A percentile compares a stretch with the other conserved stretches of the same genome.
These are phyloP conservation scores for Mechanitis mazaeus DNA, from an alignment of 2,888 invertebrate genomes.

Conservation along the genomic window DNA sequence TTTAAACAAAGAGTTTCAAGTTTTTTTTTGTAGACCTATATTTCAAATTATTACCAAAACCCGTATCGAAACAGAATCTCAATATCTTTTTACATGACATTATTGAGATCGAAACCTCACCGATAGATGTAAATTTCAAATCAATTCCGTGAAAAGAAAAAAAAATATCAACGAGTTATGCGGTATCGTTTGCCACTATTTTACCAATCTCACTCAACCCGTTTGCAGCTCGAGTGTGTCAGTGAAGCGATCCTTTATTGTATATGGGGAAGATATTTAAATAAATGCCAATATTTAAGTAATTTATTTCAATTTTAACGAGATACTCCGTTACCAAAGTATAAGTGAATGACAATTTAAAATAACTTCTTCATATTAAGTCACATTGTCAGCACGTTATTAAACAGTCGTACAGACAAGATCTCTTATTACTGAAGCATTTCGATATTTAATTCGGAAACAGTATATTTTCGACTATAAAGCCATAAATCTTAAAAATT, in stretches of 20 bases:
- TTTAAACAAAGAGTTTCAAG: neutral
- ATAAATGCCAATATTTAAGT: conserved; percentile 49
- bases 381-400: too few species aligned
- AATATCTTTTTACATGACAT: neutral
- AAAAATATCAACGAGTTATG: conserved; percentile 18
- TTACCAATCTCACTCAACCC: conserved; percentile 50
- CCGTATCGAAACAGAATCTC: neutral
- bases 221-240: conserved; percentile 60
- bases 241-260: conserved; percentile 50
- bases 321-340: conserved; percentile 53
- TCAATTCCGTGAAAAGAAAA: conserved; percentile 11
- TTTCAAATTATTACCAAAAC: neutral
- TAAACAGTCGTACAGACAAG: conserved; percentile 35
- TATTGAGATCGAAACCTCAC: conserved; percentile 6
- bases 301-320: conserved; percentile 37
- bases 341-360: conserved; percentile 52
- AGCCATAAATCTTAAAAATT: conserved; percentile 35
- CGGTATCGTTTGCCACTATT: conserved; percentile 41
- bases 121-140: conserved; percentile 7
- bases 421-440: conserved; percentile 23
- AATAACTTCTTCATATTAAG: too few species aligned
- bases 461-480: conserved; percentile 10
- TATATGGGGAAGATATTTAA: conserved; percentile 55
- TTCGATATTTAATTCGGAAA: neutral
- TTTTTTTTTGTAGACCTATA: too few species aligned